These are phyloP conservation scores for Limosa lapponica DNA, from an alignment of 2,797 vertebrate genomes.

Conservation along the genomic window DNA sequence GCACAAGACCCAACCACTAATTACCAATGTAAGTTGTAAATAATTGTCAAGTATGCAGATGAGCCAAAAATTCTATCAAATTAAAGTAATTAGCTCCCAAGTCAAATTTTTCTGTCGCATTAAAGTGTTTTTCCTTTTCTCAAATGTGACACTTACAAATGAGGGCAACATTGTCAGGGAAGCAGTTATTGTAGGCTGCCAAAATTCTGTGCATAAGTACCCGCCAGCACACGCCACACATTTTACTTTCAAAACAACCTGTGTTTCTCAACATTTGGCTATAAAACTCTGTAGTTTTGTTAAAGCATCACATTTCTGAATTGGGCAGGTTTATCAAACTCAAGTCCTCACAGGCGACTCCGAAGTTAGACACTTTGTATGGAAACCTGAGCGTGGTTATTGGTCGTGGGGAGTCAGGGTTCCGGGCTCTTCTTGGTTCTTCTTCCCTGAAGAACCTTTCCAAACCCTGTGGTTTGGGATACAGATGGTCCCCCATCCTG, in stretches of 20 bases:
- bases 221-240: background rate
- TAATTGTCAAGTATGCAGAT: conserved; percentile 73
- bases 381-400: background rate
- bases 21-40: conserved; percentile 69
- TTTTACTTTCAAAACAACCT: background rate
- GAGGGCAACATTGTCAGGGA: conserved; percentile 36
- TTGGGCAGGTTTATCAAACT: background rate
- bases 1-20: conserved; percentile 59
- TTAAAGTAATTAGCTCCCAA: conserved; percentile 73
- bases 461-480: background rate
- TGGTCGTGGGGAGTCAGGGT: rapidly evolving
- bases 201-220: background rate
- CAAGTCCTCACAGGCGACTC: background rate
- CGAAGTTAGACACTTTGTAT: rapidly evolving
- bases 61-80: conserved; percentile 68
- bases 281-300: background rate
- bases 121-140: conserved; percentile 61
- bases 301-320: background rate
- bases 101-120: conserved; percentile 66
- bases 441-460: background rate
- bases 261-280: background rate
- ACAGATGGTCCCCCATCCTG: background rate
- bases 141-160: conserved; percentile 44
- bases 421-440: background rate
- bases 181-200: background rate